Evolutionary conservation across 2,888 invertebrate species (phyloP), one percentile per base, ranked within the genome.

Genomic region (Chloroclysta siterata): DNA sequence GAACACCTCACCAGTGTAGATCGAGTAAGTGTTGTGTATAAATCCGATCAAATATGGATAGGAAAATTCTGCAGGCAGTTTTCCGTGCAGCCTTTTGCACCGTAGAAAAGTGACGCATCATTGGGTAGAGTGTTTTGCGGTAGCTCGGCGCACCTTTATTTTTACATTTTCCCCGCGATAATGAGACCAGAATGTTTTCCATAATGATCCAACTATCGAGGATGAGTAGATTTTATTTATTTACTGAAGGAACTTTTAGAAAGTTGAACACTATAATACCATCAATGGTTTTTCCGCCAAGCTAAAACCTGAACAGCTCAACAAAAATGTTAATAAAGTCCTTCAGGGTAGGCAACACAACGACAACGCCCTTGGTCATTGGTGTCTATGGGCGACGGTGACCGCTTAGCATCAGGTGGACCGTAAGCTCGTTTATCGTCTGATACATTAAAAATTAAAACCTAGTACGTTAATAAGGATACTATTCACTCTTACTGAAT

Each of bases 1-100:
- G 76, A 82, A 73, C 75, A 80, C 72, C 79, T 81, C 74, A 8
- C 11, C 36, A 76, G 69, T 81, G 80, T 79, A 74, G 75, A 77
- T 72, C 69, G 71, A 66, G 75, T 76, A 81, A 83, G 82, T 82
- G 83, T 85, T 82, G 83, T 80, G 80, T 70, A 78, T 81, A 85
- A 85, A 86, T 84, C 81, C 83, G 83, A 80, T 85, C 82, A 85
- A 86, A 87, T 82, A 85, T 85, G 84, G 75, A 85, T 81, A 77
- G 80, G 74, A 72, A 85, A 82, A 84, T 82, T 82, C 78, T 73
- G 73, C 76, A 70, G 73, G 71, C 75, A 76, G 73, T 73, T 75
- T 80, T 75, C 74, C 74, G 76, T 73, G 73, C 76, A 78, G 76
- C 75, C 75, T 80, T 84, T 81, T 81, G 76, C 82, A 75, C 72